Conservation (phyloP, 2,113 vertebrate species). For the Gasterosteus nipponicus region DNA sequence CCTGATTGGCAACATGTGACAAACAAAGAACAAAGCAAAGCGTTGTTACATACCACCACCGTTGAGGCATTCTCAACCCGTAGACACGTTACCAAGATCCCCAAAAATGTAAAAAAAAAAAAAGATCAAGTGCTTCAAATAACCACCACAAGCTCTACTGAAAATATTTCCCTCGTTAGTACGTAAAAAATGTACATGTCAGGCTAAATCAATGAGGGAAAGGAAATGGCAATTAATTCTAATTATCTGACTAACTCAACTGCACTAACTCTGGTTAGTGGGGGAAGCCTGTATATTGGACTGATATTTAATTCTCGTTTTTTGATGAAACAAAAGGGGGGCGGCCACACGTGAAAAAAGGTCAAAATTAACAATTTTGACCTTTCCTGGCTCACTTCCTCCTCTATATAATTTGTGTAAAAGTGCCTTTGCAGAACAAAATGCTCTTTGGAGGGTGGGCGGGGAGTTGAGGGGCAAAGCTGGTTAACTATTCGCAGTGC, state of each 20-base stretch:
- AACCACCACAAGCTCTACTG: background rate
- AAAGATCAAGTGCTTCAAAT: background rate
- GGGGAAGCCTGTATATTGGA: background rate
- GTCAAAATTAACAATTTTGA: background rate
- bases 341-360: background rate
- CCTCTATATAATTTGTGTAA: slow-evolving; percentile 4
- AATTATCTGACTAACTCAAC: background rate
- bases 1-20: background rate
- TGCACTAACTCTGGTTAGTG: background rate
- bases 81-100: background rate
- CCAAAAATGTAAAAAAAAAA: background rate
- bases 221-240: background rate
- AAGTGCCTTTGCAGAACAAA: background rate
- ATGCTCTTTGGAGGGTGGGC: background rate
- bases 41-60: background rate
- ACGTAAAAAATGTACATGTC: background rate
- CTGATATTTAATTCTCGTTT: background rate
- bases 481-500: background rate
- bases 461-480: background rate
- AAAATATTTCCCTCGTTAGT: background rate
- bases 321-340: background rate
- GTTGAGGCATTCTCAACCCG: background rate
- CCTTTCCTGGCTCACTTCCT: slow-evolving; percentile 16
- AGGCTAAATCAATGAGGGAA: background rate
- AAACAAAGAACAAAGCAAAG: background rate